Percentiles rank a stretch among this genome's conserved stretches.
phyloP scores from a whole-genome alignment of 2,888 invertebrate species.

The Diloba caeruleocephala region DNA sequence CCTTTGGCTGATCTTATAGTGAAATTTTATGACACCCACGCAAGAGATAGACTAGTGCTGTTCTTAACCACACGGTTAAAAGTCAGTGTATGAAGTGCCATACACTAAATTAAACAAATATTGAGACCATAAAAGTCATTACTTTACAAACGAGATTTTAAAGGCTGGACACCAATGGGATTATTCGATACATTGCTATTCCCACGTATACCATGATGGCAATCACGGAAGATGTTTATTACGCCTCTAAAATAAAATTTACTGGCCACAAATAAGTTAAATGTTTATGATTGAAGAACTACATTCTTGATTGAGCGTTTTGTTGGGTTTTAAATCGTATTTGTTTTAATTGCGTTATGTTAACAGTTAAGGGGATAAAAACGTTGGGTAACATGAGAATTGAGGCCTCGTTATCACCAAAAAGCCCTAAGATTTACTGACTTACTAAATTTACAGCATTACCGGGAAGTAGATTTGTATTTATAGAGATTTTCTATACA shows the following conservation, averaged over 20 bases:
- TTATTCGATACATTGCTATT: slow-evolving; percentile 25
- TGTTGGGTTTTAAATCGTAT: slow-evolving; percentile 45
- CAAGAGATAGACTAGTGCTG: too few species aligned
- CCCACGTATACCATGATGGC: slow-evolving; percentile 35
- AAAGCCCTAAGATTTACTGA: too few species aligned
- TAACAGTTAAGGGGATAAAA: slow-evolving; percentile 19
- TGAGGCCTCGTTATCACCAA: too few species aligned
- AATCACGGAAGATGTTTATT: slow-evolving; percentile 47
- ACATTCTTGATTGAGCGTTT: slow-evolving; percentile 51
- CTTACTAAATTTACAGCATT: too few species aligned
- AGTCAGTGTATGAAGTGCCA: neutral
- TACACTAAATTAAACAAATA: slow-evolving; percentile 5
- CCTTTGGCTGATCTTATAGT: too few species aligned
- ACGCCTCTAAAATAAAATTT: slow-evolving; percentile 50
- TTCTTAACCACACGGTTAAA: too few species aligned
- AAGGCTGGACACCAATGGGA: slow-evolving; percentile 26
- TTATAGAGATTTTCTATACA: too few species aligned
- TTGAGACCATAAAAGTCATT: slow-evolving; percentile 15
- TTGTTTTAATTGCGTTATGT: slow-evolving; percentile 32
- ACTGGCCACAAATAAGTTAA: slow-evolving; percentile 45
- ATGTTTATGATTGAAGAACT: slow-evolving; percentile 50
- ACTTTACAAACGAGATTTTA: slow-evolving; percentile 26
- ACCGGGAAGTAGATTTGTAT: too few species aligned
- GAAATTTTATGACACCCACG: too few species aligned
- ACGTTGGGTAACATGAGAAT: slow-evolving; percentile 7